Percentiles rank a stretch among this genome's conserved stretches.
Evolutionary conservation across 2,113 vertebrate species (phyloP).

Genomic region (Anhinga anhinga): DNA sequence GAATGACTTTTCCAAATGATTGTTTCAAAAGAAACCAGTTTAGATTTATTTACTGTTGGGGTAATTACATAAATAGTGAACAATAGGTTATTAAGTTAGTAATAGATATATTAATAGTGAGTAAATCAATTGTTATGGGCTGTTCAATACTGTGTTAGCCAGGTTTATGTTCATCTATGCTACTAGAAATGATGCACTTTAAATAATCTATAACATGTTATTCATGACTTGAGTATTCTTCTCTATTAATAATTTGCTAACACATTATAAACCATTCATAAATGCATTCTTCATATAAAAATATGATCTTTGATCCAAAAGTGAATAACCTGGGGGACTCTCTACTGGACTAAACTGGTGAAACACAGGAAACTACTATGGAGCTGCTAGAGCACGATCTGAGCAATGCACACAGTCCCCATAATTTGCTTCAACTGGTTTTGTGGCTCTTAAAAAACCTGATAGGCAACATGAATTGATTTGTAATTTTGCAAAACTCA

Average conservation of each 20-base stretch:
- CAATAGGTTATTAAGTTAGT: constrained; percentile 25
- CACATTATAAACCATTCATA: constrained; percentile 61
- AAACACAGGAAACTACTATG: neutral
- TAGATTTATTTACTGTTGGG: neutral
- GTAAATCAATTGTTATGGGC: neutral
- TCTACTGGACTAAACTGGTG: neutral
- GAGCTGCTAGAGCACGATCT: neutral
- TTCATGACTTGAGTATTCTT: constrained; percentile 36
- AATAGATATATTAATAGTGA: constrained; percentile 36
- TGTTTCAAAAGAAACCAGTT: neutral
- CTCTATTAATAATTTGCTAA: constrained; percentile 50
- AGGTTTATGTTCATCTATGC: neutral
- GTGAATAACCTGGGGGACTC: neutral
- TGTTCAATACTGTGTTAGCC: neutral
- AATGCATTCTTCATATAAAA: constrained; percentile 24
- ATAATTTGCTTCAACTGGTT: neutral
- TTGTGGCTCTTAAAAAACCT: neutral
- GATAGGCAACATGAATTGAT: neutral
- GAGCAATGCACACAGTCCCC: neutral
- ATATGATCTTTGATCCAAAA: constrained; percentile 27
- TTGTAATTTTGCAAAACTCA: neutral
- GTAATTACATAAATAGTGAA: neutral
- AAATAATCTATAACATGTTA: constrained; percentile 60
- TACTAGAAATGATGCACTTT: neutral
- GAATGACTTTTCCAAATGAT: neutral